A percentile compares a stretch with the other conserved stretches of the same genome.
Evolutionary conservation across 2,888 invertebrate genomes (phyloP).

Genomic region (Melieria picta): DNA sequence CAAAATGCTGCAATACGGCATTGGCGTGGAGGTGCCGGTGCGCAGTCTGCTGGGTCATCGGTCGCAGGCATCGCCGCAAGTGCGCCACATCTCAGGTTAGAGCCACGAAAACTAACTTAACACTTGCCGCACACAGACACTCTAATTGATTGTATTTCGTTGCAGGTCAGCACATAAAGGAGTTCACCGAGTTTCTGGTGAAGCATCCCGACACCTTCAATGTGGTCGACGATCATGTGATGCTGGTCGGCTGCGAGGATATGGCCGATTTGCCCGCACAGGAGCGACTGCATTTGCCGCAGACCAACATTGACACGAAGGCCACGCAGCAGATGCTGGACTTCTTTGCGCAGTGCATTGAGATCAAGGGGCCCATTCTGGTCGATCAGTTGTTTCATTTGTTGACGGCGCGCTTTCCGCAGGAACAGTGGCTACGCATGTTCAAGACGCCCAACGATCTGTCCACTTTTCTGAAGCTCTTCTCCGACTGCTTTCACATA

Average conservation of each 20-base stretch:
- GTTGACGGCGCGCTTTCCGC: constrained; percentile 79
- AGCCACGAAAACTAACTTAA: neutral
- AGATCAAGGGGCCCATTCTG: constrained; percentile 82
- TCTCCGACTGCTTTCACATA: constrained; percentile 94
- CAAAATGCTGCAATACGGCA: constrained; percentile 94
- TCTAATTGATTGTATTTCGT: neutral
- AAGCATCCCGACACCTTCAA: constrained; percentile 88
- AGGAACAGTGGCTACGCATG: constrained; percentile 84
- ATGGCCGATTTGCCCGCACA: constrained; percentile 75
- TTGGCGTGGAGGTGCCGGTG: constrained; percentile 95
- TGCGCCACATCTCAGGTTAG: constrained; percentile 88
- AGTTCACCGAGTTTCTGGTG: constrained; percentile 89
- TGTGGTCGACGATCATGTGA: constrained; percentile 85
- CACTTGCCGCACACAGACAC: neutral
- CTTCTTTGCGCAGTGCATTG: constrained; percentile 84
- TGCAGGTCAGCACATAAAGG: constrained; percentile 86
- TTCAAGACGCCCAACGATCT: constrained; percentile 92
- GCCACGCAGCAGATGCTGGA: constrained; percentile 84
- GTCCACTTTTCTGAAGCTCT: constrained; percentile 89
- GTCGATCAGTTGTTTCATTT: constrained; percentile 89
- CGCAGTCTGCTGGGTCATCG: constrained; percentile 96
- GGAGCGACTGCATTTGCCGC: constrained; percentile 75
- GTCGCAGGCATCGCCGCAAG: constrained; percentile 95
- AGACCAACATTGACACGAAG: constrained; percentile 83
- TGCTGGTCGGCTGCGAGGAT: constrained; percentile 77